Conservation (phyloP, 2,113 vertebrate species). For the Cephalopholis sonnerati region DNA sequence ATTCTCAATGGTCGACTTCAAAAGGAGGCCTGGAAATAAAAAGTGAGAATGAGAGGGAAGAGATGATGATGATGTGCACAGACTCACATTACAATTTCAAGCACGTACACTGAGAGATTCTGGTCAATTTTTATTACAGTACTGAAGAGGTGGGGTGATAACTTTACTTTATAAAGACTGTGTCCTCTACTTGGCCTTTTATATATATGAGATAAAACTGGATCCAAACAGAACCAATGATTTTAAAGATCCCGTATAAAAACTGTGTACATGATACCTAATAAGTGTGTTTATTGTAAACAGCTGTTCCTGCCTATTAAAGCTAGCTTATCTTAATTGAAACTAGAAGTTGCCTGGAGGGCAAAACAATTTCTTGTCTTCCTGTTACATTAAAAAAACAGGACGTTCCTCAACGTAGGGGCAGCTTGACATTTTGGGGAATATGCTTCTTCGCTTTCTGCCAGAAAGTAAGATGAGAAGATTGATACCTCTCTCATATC, state of each 20-base stretch:
- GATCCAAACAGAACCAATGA: neutral
- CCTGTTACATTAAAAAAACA: neutral
- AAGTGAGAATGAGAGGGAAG: slow-evolving; percentile 13
- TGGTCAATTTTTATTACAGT: slow-evolving; percentile 17
- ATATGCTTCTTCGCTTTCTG: neutral
- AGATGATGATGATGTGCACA: slow-evolving; percentile 15
- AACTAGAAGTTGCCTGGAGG: neutral
- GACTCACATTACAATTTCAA: slow-evolving; percentile 1
- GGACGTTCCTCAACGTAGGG: neutral
- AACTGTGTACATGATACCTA: neutral
- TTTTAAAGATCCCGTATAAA: neutral
- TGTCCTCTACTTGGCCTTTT: slow-evolving; percentile 31
- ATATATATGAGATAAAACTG: neutral
- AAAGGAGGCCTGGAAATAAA: slow-evolving; percentile 34
- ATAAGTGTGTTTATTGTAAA: neutral
- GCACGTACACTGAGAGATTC: slow-evolving; percentile 8
- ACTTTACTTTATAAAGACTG: slow-evolving; percentile 23
- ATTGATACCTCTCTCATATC: neutral
- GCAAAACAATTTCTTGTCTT: neutral
- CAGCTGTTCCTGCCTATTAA: slow-evolving; percentile 7
- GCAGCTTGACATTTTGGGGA: neutral
- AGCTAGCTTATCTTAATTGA: neutral
- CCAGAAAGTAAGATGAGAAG: neutral
- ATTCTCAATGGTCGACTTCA: slow-evolving; percentile 38
- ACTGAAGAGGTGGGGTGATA: neutral